Conservation (phyloP, 2,113 vertebrate genomes). For the Charadrius vociferus region DNA sequence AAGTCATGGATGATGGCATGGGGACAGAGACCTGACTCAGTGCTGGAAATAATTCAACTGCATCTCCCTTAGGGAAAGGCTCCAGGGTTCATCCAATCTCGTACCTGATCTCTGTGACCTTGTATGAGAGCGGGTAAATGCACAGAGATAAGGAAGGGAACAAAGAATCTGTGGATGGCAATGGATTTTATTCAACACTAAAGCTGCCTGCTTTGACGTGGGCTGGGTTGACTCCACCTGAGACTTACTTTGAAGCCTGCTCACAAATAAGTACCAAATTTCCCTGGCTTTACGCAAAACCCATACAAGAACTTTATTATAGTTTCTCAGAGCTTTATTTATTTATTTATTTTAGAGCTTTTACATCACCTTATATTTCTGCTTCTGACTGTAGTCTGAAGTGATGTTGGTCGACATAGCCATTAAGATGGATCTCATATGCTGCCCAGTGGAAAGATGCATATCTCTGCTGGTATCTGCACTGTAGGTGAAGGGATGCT, state of each 20-base stretch:
- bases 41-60: not conserved
- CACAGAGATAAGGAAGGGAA: not conserved
- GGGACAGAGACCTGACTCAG: not conserved
- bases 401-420: not conserved
- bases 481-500: not conserved
- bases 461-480: not conserved
- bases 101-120: not conserved
- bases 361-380: not conserved
- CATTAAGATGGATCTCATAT: not conserved
- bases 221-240: not conserved
- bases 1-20: not conserved
- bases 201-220: not conserved
- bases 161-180: not conserved
- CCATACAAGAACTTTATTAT: not conserved
- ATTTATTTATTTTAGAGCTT: too few relatives aligned
- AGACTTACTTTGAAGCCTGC: not conserved
- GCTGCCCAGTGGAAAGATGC: not conserved
- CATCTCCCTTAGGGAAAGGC: not conserved
- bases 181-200: not conserved
- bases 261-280: not conserved
- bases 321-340: not conserved
- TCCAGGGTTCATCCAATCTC: not conserved
- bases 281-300: not conserved
- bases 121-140: fast-evolving
- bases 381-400: not conserved